These are phyloP conservation scores for Apotomis betuletana DNA, from an alignment of 2,888 invertebrate genomes.

Conservation along the genomic window DNA sequence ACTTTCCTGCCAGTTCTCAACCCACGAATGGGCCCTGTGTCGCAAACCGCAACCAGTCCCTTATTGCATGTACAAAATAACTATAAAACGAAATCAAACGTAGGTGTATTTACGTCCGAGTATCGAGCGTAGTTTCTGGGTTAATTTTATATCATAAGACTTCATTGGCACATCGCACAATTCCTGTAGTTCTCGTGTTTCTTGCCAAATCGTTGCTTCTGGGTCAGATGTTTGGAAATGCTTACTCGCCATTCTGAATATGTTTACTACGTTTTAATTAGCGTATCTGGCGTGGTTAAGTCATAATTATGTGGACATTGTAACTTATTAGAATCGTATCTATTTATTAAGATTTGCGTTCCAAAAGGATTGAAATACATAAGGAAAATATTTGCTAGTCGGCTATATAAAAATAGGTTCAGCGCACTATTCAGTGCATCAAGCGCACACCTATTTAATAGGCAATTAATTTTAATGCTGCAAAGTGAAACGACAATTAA, in stretches of 20 bases:
- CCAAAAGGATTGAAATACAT: too few species aligned
- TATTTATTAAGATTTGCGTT: too few species aligned
- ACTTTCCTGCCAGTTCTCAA: background rate
- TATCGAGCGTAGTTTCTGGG: conserved; percentile 15
- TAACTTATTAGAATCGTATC: too few species aligned
- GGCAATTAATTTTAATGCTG: background rate
- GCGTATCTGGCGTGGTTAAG: background rate
- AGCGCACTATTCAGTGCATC: too few species aligned
- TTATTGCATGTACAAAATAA: background rate
- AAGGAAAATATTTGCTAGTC: too few species aligned
- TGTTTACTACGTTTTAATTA: background rate
- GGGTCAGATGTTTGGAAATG: conserved; percentile 31
- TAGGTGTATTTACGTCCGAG: too few species aligned
- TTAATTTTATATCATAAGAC: conserved; percentile 18
- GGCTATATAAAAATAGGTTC: too few species aligned
- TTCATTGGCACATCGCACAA: conserved; percentile 1
- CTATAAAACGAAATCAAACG: conserved; percentile 7
- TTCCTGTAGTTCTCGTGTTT: conserved; percentile 21
- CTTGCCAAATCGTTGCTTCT: conserved; percentile 23
- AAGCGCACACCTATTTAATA: background rate
- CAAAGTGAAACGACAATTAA: background rate
- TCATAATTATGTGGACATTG: too few species aligned
- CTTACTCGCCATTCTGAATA: background rate
- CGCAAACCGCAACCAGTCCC: conserved; percentile 5
- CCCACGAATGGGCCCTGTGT: background rate